These are phyloP conservation scores for Microplitis deprimator DNA, from an alignment of 2,888 invertebrate species.

Conservation along the genomic window DNA sequence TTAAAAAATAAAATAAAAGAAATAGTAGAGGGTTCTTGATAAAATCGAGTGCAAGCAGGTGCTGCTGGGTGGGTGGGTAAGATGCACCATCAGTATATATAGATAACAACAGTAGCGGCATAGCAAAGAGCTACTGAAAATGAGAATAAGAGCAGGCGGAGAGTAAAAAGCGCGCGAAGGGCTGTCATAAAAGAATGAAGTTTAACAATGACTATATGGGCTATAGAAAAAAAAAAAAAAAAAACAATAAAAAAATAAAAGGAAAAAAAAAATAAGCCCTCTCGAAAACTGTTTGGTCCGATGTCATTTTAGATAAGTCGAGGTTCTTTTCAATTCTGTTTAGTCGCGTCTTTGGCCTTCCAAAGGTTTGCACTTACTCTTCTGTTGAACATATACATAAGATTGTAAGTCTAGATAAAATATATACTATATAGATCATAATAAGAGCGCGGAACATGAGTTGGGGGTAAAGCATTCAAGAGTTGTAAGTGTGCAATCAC, in stretches of 20 bases:
- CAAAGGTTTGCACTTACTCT: constrained; percentile 34
- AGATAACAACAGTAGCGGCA: neutral
- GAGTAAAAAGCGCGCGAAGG: constrained; percentile 20
- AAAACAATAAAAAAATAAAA: constrained; percentile 26
- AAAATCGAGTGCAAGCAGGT: neutral
- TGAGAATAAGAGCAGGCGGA: constrained; percentile 11
- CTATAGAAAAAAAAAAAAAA: constrained; percentile 31
- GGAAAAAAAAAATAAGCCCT: constrained; percentile 58
- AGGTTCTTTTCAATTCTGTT: constrained; percentile 56
- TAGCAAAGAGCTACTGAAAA: constrained; percentile 30
- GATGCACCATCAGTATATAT: constrained; percentile 12
- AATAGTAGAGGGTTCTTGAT: neutral
- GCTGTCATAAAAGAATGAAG: constrained; percentile 20
- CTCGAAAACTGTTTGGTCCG: constrained; percentile 55
- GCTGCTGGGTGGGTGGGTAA: neutral
- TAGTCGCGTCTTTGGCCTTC: constrained; percentile 43
- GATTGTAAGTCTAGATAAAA: constrained; percentile 37
- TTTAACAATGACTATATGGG: constrained; percentile 11
- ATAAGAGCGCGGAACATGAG: constrained; percentile 11
- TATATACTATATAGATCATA: neutral
- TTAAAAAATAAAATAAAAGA: neutral
- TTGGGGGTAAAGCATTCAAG: constrained; percentile 8
- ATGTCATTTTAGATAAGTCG: constrained; percentile 71
- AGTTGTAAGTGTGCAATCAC: constrained; percentile 28
- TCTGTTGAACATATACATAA: constrained; percentile 15